phyloP scores from a whole-genome alignment of 2,797 vertebrate genomes.

The Liasis olivaceus region DNA sequence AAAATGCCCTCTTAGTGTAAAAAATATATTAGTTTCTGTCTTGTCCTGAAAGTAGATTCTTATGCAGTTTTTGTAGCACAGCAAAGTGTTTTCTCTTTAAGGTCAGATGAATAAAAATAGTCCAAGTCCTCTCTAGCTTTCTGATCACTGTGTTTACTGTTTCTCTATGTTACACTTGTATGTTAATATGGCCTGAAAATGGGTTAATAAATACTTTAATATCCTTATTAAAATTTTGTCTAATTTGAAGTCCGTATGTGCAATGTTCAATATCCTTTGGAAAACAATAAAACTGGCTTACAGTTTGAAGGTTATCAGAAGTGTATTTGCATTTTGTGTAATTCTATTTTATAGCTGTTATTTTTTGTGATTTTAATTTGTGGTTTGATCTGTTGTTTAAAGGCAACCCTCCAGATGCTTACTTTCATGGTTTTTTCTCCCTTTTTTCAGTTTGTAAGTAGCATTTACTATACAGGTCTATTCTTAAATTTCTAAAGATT shows the following conservation, averaged over 20 bases:
- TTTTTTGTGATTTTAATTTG: constrained; percentile 75
- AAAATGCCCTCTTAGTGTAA: background rate
- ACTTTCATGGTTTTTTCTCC: constrained; percentile 93
- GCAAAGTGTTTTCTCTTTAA: background rate
- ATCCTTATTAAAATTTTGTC: constrained; percentile 7
- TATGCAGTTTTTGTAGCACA: background rate
- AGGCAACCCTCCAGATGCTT: constrained; percentile 91
- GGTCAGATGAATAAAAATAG: constrained; percentile 36
- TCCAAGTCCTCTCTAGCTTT: constrained; percentile 28
- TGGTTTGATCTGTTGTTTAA: constrained; percentile 84
- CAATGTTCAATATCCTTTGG: constrained; percentile 30
- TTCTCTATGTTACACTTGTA: constrained; percentile 15
- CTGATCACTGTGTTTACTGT: constrained; percentile 39
- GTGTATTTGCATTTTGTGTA: constrained; percentile 62
- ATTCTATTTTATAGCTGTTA: constrained; percentile 58
- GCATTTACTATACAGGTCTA: constrained; percentile 59
- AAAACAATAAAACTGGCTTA: constrained; percentile 66
- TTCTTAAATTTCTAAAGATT: constrained; percentile 57
- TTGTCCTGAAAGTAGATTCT: constrained; percentile 4
- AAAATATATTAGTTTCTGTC: background rate
- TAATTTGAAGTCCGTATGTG: constrained; percentile 6
- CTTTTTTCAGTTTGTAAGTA: constrained; percentile 99
- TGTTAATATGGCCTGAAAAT: background rate
- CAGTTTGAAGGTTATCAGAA: constrained; percentile 77
- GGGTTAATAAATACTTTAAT: constrained; percentile 11